phyloP scores from a whole-genome alignment of 2,113 vertebrate genomes.

The Callorhinus ursinus region DNA sequence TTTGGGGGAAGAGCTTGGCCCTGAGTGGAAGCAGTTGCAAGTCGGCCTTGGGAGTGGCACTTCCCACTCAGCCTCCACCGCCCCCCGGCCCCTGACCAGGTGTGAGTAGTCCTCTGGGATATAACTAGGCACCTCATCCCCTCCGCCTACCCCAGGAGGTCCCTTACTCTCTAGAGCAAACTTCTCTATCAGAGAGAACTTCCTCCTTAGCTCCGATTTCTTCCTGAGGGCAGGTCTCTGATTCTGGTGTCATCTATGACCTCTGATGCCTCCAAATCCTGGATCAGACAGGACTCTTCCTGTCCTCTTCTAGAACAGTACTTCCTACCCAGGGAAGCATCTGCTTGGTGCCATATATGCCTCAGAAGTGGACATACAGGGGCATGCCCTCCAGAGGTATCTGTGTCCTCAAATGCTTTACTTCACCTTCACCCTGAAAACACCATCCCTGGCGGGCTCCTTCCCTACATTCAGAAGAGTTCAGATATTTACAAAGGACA shows the following conservation, averaged over 20 bases:
- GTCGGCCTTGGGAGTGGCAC: not conserved
- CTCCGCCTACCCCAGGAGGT: not conserved
- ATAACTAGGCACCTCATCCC: not conserved
- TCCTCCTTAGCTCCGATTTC: not conserved
- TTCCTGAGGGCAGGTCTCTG: not conserved
- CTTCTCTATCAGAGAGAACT: not conserved
- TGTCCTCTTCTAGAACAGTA: not conserved
- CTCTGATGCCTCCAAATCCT: not conserved
- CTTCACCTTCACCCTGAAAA: not conserved
- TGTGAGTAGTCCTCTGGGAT: not conserved
- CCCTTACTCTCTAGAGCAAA: not conserved
- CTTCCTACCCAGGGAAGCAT: not conserved
- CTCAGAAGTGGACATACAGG: not conserved
- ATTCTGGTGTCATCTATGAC: not conserved
- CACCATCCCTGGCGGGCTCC: not conserved
- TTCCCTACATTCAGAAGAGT: not conserved
- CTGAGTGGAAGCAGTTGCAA: too few relatives aligned
- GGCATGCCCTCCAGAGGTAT: not conserved
- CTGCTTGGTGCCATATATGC: not conserved
- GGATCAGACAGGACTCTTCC: not conserved
- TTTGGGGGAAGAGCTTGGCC: not conserved
- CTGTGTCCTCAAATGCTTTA: not conserved
- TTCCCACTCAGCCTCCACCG: not conserved
- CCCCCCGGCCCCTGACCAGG: too few relatives aligned
- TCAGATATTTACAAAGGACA: not conserved